phyloP scores from a whole-genome alignment of 2,888 invertebrate species.

The Agrotis puta region DNA sequence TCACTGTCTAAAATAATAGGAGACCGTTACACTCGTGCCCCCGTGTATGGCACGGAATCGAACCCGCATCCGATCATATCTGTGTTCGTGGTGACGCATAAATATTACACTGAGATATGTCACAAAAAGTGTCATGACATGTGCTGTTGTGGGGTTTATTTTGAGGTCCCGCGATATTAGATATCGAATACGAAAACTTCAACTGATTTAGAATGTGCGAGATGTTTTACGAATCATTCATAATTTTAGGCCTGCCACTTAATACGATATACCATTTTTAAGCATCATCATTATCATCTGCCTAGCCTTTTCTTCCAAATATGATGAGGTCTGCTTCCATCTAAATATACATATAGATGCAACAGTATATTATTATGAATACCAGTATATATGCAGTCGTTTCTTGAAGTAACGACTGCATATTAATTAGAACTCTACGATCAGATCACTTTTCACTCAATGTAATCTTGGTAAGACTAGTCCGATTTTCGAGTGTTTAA shows the following conservation, averaged over 20 bases:
- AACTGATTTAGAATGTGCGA: not conserved
- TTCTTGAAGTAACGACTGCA: too few relatives aligned
- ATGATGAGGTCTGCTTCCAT: too few relatives aligned
- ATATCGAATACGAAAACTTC: conserved; percentile 42
- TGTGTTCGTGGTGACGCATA: conserved; percentile 85
- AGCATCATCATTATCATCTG: too few relatives aligned
- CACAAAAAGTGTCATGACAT: conserved; percentile 66
- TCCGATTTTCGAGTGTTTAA: too few relatives aligned
- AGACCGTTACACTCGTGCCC: conserved; percentile 74
- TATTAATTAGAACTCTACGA: too few relatives aligned
- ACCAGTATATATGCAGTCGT: too few relatives aligned
- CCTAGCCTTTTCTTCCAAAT: too few relatives aligned
- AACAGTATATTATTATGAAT: too few relatives aligned
- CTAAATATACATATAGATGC: too few relatives aligned
- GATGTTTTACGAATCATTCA: not conserved
- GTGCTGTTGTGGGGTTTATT: conserved; percentile 69
- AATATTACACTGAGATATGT: conserved; percentile 69
- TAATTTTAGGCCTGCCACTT: not conserved
- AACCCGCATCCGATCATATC: conserved; percentile 89
- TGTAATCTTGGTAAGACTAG: too few relatives aligned
- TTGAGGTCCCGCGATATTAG: conserved; percentile 48
- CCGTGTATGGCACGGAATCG: conserved; percentile 71
- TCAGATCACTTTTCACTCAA: too few relatives aligned
- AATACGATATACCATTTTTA: not conserved
- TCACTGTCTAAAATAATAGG: conserved; percentile 59